Percentiles rank a stretch among this genome's conserved stretches.
These are phyloP conservation scores for Euplagia quadripunctaria DNA, from an alignment of 2,888 invertebrate species.

Conservation along the genomic window DNA sequence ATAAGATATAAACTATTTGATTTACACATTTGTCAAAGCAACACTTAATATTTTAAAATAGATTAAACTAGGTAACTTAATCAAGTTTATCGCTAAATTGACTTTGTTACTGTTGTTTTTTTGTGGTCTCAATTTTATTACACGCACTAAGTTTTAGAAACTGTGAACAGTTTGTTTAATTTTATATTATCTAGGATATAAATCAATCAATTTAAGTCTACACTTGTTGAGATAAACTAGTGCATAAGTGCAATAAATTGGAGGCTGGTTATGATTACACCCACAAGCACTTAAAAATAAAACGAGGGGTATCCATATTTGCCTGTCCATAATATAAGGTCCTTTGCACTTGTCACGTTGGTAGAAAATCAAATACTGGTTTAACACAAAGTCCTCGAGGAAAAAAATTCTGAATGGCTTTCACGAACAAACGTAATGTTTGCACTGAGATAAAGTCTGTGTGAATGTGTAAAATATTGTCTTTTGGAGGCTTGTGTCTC, in stretches of 20 bases:
- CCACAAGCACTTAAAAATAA: conserved; percentile 70
- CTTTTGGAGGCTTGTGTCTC: conserved; percentile 69
- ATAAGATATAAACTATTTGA: conserved; percentile 47
- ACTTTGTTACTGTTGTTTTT: conserved; percentile 24
- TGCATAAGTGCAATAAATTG: conserved; percentile 67
- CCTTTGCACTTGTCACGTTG: conserved; percentile 85
- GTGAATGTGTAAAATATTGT: conserved; percentile 88
- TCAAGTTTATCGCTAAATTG: conserved; percentile 26
- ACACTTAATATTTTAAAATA: conserved; percentile 52
- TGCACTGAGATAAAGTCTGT: conserved; percentile 83
- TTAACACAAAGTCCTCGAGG: conserved; percentile 68
- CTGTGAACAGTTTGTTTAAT: conserved; percentile 25
- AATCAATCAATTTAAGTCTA: conserved; percentile 49
- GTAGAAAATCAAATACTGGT: conserved; percentile 82
- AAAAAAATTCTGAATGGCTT: conserved; percentile 82
- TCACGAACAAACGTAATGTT: conserved; percentile 84
- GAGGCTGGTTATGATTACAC: conserved; percentile 59
- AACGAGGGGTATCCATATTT: conserved; percentile 77
- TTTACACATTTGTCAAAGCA: conserved; percentile 51
- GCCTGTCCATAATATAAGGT: conserved; percentile 76
- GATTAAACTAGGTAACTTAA: conserved; percentile 39
- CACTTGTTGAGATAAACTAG: conserved; percentile 55
- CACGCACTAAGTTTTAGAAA: conserved; percentile 31
- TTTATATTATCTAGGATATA: conserved; percentile 33
- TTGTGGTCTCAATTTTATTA: conserved; percentile 23